A percentile compares a stretch with the other conserved stretches of the same genome.
These are phyloP conservation scores for Drosophila robusta DNA, from an alignment of 2,888 invertebrate genomes.

Conservation along the genomic window DNA sequence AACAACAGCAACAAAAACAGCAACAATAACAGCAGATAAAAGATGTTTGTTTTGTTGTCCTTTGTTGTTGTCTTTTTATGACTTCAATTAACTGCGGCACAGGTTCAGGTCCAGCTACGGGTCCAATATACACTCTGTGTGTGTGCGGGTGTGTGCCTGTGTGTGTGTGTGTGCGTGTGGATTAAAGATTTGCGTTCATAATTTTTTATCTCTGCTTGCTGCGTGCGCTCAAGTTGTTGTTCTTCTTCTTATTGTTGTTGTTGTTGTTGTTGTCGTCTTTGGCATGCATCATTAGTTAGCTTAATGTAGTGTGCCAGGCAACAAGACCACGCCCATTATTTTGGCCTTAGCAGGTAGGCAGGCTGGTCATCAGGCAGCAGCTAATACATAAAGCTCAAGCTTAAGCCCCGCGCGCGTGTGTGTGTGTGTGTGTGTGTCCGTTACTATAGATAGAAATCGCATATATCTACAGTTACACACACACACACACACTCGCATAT, in stretches of 20 bases:
- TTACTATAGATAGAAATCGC: slow-evolving; percentile 63
- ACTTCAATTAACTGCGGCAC: slow-evolving; percentile 75
- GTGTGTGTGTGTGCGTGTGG: slow-evolving; percentile 27
- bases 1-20: slow-evolving; percentile 29
- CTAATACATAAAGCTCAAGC: slow-evolving; percentile 12
- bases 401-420: slow-evolving; percentile 3
- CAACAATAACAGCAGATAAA: slow-evolving; percentile 53
- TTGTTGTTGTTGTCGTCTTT: slow-evolving; percentile 39
- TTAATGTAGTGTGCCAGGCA: slow-evolving; percentile 68
- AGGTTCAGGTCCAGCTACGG: slow-evolving; percentile 47
- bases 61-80: slow-evolving; percentile 72
- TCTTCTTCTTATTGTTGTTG: background rate
- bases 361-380: slow-evolving; percentile 58
- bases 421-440: slow-evolving; percentile 4
- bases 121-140: slow-evolving; percentile 18
- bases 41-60: slow-evolving; percentile 61
- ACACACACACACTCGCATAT: slow-evolving; percentile 1
- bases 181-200: slow-evolving; percentile 76
- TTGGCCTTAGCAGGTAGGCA: slow-evolving; percentile 38
- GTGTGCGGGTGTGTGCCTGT: slow-evolving; percentile 29
- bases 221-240: slow-evolving; percentile 68
- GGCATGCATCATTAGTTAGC: slow-evolving; percentile 80
- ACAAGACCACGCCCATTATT: slow-evolving; percentile 47
- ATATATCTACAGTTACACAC: slow-evolving; percentile 25
- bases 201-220: slow-evolving; percentile 73